Evolutionary conservation across 2,113 vertebrate species (phyloP).

Genomic region (Callocephalon fimbriatum): DNA sequence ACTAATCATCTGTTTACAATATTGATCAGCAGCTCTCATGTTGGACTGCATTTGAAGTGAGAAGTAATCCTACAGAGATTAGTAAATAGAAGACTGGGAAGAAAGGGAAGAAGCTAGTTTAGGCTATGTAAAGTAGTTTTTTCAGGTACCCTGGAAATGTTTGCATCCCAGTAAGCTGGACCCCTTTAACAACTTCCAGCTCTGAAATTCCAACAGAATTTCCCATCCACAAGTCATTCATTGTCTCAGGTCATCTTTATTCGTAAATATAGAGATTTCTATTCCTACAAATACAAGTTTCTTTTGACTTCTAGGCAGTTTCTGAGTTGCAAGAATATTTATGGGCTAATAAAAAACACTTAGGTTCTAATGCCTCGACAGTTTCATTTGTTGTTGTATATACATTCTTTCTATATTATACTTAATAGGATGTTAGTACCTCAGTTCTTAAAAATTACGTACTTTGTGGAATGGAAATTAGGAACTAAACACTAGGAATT

Average conservation of each 20-base stretch:
- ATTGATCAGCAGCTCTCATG: slow-evolving; percentile 47
- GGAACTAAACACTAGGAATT: background rate
- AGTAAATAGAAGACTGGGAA: slow-evolving; percentile 4
- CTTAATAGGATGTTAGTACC: background rate
- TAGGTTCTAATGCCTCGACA: background rate
- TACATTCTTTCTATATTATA: background rate
- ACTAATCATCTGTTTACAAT: slow-evolving; percentile 51
- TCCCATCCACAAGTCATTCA: background rate
- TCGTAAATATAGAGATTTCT: background rate
- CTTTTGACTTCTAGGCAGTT: background rate
- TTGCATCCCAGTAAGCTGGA: background rate
- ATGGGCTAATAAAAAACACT: background rate
- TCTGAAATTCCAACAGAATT: background rate
- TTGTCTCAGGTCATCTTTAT: background rate
- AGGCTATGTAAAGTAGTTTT: background rate
- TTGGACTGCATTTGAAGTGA: slow-evolving; percentile 19
- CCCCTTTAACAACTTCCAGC: background rate
- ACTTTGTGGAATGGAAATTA: background rate
- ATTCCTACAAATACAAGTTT: background rate
- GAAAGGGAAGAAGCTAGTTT: background rate
- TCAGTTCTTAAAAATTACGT: background rate
- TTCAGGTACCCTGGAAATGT: background rate
- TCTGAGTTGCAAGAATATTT: background rate
- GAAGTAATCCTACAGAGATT: background rate
- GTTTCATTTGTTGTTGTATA: background rate